These are phyloP conservation scores for Kobus ellipsiprymnus DNA, from an alignment of 2,113 vertebrate species.

Conservation along the genomic window DNA sequence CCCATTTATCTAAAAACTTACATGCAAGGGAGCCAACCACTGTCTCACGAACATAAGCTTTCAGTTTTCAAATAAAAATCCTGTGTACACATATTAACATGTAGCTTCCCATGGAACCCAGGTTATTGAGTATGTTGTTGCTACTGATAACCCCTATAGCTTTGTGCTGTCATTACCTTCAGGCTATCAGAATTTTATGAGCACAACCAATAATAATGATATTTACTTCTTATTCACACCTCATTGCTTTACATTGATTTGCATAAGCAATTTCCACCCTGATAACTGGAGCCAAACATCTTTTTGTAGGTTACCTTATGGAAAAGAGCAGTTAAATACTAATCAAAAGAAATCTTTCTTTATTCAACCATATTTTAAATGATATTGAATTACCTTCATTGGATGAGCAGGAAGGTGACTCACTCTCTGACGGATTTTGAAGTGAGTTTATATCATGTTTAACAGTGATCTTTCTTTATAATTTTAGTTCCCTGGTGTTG, in stretches of 20 bases:
- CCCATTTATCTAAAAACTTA: conserved; percentile 8
- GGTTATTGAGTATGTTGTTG: conserved; percentile 31
- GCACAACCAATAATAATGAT: conserved; percentile 71
- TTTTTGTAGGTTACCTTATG: conserved; percentile 59
- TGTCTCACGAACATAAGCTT: neutral
- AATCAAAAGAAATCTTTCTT: conserved; percentile 52
- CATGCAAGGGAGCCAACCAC: neutral
- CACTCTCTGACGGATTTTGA: conserved; percentile 35
- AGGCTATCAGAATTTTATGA: conserved; percentile 61
- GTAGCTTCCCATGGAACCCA: neutral
- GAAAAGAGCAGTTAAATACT: conserved; percentile 65
- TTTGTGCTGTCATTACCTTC: conserved; percentile 45
- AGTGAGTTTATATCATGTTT: neutral
- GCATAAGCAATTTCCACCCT: conserved; percentile 71
- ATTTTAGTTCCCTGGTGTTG: conserved; percentile 49
- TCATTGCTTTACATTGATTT: conserved; percentile 73
- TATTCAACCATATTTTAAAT: conserved; percentile 52
- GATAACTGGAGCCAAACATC: conserved; percentile 71
- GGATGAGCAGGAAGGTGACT: conserved; percentile 65
- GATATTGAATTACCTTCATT: conserved; percentile 26
- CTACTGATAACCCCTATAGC: conserved; percentile 34
- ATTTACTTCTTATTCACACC: conserved; percentile 68
- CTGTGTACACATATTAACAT: neutral
- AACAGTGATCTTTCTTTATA: conserved; percentile 34
- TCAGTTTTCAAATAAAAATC: conserved; percentile 36